Evolutionary conservation across 2,888 invertebrate genomes (phyloP).

Genomic region (Synergus japonicus): DNA sequence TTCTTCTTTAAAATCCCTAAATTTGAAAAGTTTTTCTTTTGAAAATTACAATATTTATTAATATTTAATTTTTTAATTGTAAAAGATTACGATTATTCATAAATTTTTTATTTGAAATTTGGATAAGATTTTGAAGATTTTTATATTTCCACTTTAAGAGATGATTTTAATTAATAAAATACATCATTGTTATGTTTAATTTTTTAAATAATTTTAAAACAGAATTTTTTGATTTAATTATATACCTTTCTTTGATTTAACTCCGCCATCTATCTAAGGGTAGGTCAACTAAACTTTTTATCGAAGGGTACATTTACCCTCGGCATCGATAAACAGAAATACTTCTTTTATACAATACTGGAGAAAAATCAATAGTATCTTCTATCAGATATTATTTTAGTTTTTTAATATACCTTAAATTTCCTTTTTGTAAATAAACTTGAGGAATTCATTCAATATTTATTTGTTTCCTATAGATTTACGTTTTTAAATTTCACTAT

Average conservation of each 20-base stretch:
- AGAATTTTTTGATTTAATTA: neutral
- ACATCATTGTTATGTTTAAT: neutral
- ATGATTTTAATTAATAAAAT: neutral
- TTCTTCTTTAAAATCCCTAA: no score
- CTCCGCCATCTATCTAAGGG: constrained; percentile 8
- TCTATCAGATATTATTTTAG: no score
- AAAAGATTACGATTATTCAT: no score
- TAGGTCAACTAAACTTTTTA: constrained; percentile 1
- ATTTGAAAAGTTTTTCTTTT: no score
- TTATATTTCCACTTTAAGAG: neutral
- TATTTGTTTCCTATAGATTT: neutral
- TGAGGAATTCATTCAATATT: neutral
- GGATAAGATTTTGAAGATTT: no score
- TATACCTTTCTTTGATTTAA: neutral
- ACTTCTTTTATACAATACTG: neutral
- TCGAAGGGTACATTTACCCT: neutral
- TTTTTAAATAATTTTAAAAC: no score
- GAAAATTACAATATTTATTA: no score
- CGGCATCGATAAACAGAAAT: neutral
- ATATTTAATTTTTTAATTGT: no score
- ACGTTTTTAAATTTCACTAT: no score
- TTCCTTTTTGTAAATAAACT: neutral
- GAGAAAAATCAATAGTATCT: no score
- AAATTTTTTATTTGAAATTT: no score
- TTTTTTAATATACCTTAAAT: constrained; percentile 5